Base-by-base conservation (phyloP, 1,140 invertebrate species). In the Lanistes nyassanus region DNA sequence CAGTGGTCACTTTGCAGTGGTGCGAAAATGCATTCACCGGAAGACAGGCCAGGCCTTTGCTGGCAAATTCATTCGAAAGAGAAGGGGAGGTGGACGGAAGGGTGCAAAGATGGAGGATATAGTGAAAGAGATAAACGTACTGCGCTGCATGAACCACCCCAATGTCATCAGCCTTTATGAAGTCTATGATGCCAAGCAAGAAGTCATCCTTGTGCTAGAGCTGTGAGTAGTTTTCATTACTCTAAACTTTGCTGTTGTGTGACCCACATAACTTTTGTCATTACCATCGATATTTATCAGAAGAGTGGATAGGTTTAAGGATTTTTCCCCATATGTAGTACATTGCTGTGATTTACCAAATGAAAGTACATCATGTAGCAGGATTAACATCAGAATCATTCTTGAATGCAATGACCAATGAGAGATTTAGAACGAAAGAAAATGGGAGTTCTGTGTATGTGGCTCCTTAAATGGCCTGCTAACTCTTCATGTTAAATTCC, bases 1-100 rank as follows among this genome's bases (percentile, higher is more conserved):
- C 78, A 98, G 97, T 88, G 97, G 97, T 53, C 98, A 98, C 91
- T 99, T 98, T 90, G 97, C 97, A 26, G 94, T 96, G 75, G 97
- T 99, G 65, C 93, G 94, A 79, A 93, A 95, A 89, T 96, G 96
- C 82, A 92, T 92, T n/a, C 94, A 98, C 88, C 92, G 94, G 86
- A 92, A 93, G 76, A 95, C 94, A 13, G 94, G 95, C 37, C 91
- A 92, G 79, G 93, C 95, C 87, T 98, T 95, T 91, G 97, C 97
- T 1, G 97, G 97, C 78, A 99, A 99, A 91, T 97, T 95, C 90
- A 94, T 98, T 79, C 93, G 94, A 88, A 97, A 98, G 89, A 91
- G 96, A 80, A 92, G 96, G 83, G 80, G 82, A 21, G 81, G 82
- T 1, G 84, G 87, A 13, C 72, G 85, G 36, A 81, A 84, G 34